These are phyloP conservation scores for Gambelia wislizenii DNA, from an alignment of 2,797 vertebrate species.

Conservation along the genomic window DNA sequence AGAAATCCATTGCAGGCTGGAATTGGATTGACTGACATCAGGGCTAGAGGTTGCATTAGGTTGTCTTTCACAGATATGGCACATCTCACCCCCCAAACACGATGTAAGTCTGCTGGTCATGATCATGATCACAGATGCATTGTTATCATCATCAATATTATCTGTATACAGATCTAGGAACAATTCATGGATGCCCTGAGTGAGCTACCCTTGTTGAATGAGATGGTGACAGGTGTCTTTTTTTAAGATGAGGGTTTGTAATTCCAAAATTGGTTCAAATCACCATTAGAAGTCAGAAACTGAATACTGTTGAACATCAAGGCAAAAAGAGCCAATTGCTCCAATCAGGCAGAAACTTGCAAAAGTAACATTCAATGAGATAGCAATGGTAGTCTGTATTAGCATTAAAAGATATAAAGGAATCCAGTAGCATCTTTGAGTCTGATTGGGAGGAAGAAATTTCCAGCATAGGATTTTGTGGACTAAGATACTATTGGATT, in stretches of 20 bases:
- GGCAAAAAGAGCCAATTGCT: background rate
- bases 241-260: background rate
- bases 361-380: too few relatives aligned
- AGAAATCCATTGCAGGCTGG: background rate
- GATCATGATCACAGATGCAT: background rate
- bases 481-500: too few relatives aligned
- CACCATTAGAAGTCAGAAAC: background rate
- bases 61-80: background rate
- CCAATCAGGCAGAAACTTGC: background rate
- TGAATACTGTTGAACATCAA: background rate
- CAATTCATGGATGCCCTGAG: background rate
- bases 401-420: too few relatives aligned
- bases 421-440: too few relatives aligned
- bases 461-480: too few relatives aligned
- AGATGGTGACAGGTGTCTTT: background rate
- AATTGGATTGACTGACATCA: background rate
- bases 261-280: background rate
- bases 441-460: too few relatives aligned
- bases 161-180: background rate
- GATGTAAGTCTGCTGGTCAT: background rate
- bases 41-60: background rate
- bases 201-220: background rate
- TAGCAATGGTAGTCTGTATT: too few relatives aligned
- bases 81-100: background rate
- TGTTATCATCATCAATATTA: too few relatives aligned